Evolutionary conservation across 2,888 invertebrate genomes (phyloP).

Genomic region (Trissolcus japonicus): DNA sequence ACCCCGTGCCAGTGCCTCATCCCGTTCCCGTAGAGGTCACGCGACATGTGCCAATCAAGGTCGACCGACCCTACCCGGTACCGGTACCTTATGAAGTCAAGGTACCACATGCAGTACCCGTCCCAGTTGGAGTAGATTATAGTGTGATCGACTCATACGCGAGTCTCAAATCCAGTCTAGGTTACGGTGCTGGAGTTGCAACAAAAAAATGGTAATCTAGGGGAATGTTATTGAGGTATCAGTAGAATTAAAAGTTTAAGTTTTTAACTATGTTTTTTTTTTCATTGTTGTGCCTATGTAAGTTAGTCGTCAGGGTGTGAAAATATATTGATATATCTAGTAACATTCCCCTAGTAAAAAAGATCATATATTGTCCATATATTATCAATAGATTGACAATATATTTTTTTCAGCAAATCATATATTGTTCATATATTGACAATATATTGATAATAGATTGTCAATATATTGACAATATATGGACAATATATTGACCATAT

Average conservation of each 20-base stretch:
- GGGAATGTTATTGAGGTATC: neutral
- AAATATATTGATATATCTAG: too few relatives aligned
- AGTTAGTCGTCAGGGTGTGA: too few relatives aligned
- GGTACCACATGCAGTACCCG: conserved; percentile 48
- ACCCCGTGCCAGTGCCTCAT: conserved; percentile 59
- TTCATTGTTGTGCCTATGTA: too few relatives aligned
- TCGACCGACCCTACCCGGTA: conserved; percentile 65
- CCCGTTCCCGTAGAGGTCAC: conserved; percentile 56
- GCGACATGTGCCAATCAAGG: conserved; percentile 62
- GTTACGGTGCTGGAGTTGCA: neutral
- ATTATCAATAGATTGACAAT: too few relatives aligned
- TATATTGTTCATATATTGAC: too few relatives aligned
- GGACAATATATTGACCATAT: too few relatives aligned
- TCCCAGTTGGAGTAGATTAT: conserved; percentile 51
- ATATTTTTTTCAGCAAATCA: too few relatives aligned
- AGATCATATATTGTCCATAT: too few relatives aligned
- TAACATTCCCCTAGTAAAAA: too few relatives aligned
- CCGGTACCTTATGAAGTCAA: conserved; percentile 60
- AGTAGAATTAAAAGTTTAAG: neutral
- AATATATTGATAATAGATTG: too few relatives aligned
- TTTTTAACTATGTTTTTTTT: too few relatives aligned
- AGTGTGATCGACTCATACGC: conserved; percentile 2
- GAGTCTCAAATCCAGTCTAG: conserved; percentile 3
- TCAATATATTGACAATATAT: too few relatives aligned
- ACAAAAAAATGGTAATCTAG: conserved; percentile 30